These are phyloP conservation scores for Desoria tigrina DNA, from an alignment of 2,888 invertebrate genomes.

Conservation along the genomic window DNA sequence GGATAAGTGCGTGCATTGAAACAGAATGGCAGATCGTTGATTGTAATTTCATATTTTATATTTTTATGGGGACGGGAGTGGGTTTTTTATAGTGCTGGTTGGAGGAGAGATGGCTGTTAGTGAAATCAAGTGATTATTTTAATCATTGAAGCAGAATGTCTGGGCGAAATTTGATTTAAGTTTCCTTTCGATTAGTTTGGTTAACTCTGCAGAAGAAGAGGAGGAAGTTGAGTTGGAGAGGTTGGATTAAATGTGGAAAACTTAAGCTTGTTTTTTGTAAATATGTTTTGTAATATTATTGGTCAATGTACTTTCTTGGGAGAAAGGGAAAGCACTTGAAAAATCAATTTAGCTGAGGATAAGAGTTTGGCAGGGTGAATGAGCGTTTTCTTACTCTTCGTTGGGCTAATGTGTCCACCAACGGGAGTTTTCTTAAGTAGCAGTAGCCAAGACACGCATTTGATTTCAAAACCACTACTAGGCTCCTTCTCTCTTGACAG, in stretches of 20 bases:
- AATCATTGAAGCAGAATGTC: conserved; percentile 45
- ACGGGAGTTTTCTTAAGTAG: background rate
- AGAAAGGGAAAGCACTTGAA: conserved; percentile 37
- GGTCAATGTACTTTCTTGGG: background rate
- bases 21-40: conserved; percentile 15
- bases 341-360: conserved; percentile 52
- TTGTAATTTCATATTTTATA: conserved; percentile 24
- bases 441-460: too few species aligned
- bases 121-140: conserved; percentile 47
- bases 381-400: conserved; percentile 39
- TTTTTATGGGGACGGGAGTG: conserved; percentile 6
- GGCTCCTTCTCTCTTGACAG: too few species aligned
- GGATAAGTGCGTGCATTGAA: conserved; percentile 12
- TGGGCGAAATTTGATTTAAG: conserved; percentile 13
- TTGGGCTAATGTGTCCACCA: conserved; percentile 34
- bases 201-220: conserved; percentile 4
- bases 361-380: conserved; percentile 19
- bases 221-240: background rate
- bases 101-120: conserved; percentile 5
- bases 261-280: background rate
- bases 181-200: conserved; percentile 9
- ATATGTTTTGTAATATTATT: conserved; percentile 4
- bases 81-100: background rate
- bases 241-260: background rate
- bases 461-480: too few species aligned